Conservation (phyloP, 2,888 invertebrate genomes). For the Melangyna quadrimaculata region DNA sequence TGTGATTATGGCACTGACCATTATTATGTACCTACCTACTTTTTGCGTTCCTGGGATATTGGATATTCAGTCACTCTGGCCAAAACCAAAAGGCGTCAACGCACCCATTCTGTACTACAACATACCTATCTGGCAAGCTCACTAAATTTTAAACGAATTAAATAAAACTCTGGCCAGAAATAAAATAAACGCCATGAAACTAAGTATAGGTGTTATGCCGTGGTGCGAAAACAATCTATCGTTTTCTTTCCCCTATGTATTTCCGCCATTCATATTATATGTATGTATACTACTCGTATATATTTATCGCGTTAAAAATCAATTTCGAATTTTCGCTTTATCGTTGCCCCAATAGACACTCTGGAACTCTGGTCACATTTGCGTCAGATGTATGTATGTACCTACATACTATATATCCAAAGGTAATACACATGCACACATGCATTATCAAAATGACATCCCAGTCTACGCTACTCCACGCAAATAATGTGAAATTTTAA, state of each 20-base stretch:
- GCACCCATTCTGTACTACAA: neutral
- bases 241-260: neutral
- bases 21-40: too few species aligned
- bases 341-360: constrained; percentile 16
- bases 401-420: too few species aligned
- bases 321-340: constrained; percentile 71
- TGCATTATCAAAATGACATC: neutral
- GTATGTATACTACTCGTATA: neutral
- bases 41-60: neutral
- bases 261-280: constrained; percentile 51
- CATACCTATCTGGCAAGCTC: neutral
- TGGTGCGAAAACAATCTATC: neutral
- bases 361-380: neutral
- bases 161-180: neutral
- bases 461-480: constrained; percentile 18
- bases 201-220: too few species aligned
- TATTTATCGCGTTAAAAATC: constrained; percentile 74
- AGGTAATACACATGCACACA: constrained; percentile 11
- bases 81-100: neutral
- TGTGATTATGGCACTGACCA: neutral
- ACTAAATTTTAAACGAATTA: neutral
- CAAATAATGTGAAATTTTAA: constrained; percentile 71
- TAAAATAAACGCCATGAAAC: neutral
- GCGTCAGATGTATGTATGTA: neutral
- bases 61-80: neutral